A percentile compares a stretch with the other conserved stretches of the same genome.
phyloP scores from a whole-genome alignment of 2,888 invertebrate species.

The Hirtodrosophila alboralis region DNA sequence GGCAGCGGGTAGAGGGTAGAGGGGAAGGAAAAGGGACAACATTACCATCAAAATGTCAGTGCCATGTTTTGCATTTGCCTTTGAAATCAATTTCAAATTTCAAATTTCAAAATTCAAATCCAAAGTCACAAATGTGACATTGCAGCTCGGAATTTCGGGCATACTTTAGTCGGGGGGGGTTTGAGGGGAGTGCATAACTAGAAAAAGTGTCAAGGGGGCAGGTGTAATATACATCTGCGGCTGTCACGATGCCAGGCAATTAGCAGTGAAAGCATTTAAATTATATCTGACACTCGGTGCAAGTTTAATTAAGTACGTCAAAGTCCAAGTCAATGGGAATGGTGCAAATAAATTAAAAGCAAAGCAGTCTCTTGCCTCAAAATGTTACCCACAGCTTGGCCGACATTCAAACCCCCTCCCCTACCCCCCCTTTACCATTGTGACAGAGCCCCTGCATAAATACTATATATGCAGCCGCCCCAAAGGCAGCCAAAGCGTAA shows the following conservation, averaged over 20 bases:
- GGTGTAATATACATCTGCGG: slow-evolving; percentile 4
- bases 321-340: slow-evolving; percentile 64
- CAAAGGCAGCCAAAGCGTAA: slow-evolving; percentile 45
- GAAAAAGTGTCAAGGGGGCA: not conserved
- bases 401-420: slow-evolving; percentile 23
- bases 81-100: slow-evolving; percentile 40
- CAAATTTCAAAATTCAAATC: slow-evolving; percentile 28
- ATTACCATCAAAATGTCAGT: slow-evolving; percentile 65
- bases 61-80: slow-evolving; percentile 72
- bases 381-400: slow-evolving; percentile 27
- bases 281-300: slow-evolving; percentile 51
- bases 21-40: not conserved
- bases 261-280: slow-evolving; percentile 57
- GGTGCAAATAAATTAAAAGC: slow-evolving; percentile 49
- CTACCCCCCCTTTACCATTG: slow-evolving; percentile 8
- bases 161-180: too few species aligned
- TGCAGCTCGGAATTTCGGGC: slow-evolving; percentile 16
- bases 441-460: slow-evolving; percentile 46
- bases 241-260: slow-evolving; percentile 46
- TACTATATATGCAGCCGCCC: slow-evolving; percentile 62
- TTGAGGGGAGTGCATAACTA: too few species aligned
- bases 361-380: slow-evolving; percentile 27
- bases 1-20: too few species aligned
- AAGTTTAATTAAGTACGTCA: slow-evolving; percentile 56
- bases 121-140: slow-evolving; percentile 22